Evolutionary conservation across 2,888 invertebrate genomes (phyloP).

Genomic region (Aphidius colemani): DNA sequence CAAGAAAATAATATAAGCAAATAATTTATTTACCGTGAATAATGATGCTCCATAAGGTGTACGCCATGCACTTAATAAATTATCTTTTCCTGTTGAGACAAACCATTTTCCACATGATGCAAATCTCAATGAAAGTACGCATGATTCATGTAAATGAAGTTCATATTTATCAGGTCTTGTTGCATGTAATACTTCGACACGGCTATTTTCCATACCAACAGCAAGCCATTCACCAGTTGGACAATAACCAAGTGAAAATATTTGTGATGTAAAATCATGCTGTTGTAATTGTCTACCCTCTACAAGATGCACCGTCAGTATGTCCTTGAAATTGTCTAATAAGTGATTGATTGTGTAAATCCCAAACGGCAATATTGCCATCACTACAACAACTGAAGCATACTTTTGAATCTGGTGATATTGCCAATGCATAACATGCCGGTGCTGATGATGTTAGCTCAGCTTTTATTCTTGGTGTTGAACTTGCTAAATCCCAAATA

Average conservation of each 20-base stretch:
- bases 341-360: slow-evolving; percentile 88
- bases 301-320: slow-evolving; percentile 92
- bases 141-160: slow-evolving; percentile 93
- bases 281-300: slow-evolving; percentile 91
- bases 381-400: slow-evolving; percentile 98
- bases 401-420: slow-evolving; percentile 93
- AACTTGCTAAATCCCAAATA: slow-evolving; percentile 92
- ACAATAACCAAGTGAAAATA: slow-evolving; percentile 94
- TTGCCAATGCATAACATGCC: slow-evolving; percentile 96
- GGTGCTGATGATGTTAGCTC: slow-evolving; percentile 92
- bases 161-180: slow-evolving; percentile 94
- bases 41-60: slow-evolving; percentile 94
- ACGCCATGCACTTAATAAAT: slow-evolving; percentile 93
- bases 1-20: background rate
- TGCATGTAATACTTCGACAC: slow-evolving; percentile 89
- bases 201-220: slow-evolving; percentile 96
- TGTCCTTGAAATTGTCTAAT: slow-evolving; percentile 90
- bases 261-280: slow-evolving; percentile 90
- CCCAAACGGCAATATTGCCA: slow-evolving; percentile 96
- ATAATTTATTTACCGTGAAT: slow-evolving; percentile 74
- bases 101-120: slow-evolving; percentile 96
- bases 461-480: slow-evolving; percentile 88
- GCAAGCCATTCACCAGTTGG: slow-evolving; percentile 95
- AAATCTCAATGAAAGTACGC: slow-evolving; percentile 90
- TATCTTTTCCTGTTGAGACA: slow-evolving; percentile 93